Percentiles rank a stretch among this genome's conserved stretches.
Conservation (phyloP, 2,888 invertebrate species). For the Mimachlamys varia region DNA sequence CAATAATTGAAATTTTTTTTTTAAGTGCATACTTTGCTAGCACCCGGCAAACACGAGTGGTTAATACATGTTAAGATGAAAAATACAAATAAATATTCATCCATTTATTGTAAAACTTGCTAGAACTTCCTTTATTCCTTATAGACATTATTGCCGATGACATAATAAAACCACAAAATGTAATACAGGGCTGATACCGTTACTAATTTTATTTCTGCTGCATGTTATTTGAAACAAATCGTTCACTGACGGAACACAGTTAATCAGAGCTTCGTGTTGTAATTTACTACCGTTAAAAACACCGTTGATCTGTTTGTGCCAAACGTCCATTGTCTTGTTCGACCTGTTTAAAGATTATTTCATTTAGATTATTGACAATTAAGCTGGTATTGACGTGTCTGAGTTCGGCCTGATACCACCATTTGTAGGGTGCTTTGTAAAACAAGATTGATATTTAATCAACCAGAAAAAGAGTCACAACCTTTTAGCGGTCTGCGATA, state of each 20-base stretch:
- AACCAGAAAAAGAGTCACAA: neutral
- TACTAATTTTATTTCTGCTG: no score
- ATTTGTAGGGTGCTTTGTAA: neutral
- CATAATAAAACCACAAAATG: no score
- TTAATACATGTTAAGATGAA: no score
- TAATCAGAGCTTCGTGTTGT: neutral
- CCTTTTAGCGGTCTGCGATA: neutral
- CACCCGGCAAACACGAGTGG: no score
- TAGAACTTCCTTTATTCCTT: no score
- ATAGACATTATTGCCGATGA: no score
- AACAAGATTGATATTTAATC: conserved; percentile 7
- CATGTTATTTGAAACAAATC: neutral
- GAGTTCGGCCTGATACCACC: neutral
- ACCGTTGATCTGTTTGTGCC: neutral
- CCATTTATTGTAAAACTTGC: no score
- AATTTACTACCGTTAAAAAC: neutral
- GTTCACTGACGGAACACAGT: neutral
- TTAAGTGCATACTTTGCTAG: neutral
- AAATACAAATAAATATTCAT: no score
- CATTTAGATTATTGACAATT: neutral
- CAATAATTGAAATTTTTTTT: no score
- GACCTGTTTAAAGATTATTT: neutral
- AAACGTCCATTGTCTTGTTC: neutral
- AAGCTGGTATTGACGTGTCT: neutral
- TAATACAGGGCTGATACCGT: no score